These are phyloP conservation scores for Craterocephalus amniculus DNA, from an alignment of 2,797 vertebrate species.

Conservation along the genomic window DNA sequence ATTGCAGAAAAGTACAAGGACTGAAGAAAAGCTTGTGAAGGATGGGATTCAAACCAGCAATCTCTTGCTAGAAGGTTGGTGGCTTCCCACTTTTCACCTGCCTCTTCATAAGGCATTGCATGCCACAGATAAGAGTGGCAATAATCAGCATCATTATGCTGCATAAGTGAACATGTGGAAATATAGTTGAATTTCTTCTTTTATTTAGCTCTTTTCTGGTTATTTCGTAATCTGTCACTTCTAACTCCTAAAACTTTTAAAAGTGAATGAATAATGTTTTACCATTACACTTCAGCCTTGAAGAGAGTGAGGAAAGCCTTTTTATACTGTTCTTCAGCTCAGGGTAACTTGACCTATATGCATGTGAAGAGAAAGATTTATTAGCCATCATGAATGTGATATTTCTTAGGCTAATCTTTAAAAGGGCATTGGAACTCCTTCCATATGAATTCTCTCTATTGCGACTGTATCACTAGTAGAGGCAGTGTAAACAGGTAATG, in stretches of 20 bases:
- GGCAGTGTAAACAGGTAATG: conserved; percentile 31
- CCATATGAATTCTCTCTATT: neutral
- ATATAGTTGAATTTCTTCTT: neutral
- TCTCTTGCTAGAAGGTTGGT: no score
- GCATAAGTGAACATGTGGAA: no score
- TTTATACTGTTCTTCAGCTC: conserved; percentile 9
- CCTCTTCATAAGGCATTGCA: no score
- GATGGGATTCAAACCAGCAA: no score
- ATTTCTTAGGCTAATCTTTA: neutral
- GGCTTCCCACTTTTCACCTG: no score
- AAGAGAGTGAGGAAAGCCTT: neutral
- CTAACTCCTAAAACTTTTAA: conserved; percentile 2
- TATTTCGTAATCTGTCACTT: neutral
- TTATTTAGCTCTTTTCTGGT: neutral
- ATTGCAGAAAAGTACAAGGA: no score
- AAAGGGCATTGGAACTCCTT: neutral
- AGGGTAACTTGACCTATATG: conserved; percentile 3
- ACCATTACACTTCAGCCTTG: neutral
- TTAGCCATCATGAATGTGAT: neutral
- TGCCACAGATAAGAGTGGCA: no score
- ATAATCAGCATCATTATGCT: no score
- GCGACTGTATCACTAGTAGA: conserved; percentile 1
- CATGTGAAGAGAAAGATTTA: neutral
- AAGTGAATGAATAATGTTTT: conserved; percentile 13
- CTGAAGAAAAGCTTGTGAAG: no score